These are phyloP conservation scores for Siphamia tubifer DNA, from an alignment of 2,113 vertebrate species.

Conservation along the genomic window DNA sequence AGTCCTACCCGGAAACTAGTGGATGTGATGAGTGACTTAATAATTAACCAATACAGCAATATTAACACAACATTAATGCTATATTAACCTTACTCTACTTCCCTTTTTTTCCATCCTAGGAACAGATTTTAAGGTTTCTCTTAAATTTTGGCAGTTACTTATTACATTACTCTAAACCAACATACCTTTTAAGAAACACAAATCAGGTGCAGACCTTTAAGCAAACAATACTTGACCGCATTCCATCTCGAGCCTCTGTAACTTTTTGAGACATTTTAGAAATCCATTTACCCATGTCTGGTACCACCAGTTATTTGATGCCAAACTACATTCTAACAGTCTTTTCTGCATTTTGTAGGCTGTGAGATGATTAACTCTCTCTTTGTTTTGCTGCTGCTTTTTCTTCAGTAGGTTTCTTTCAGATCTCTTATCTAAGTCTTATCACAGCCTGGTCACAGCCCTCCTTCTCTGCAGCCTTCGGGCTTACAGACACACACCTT, in stretches of 20 bases:
- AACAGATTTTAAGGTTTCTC: neutral
- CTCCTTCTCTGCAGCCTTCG: constrained; percentile 57
- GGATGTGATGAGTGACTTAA: too few relatives aligned
- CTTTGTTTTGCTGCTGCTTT: constrained; percentile 70
- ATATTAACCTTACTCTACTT: neutral
- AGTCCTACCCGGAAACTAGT: neutral
- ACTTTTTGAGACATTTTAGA: constrained; percentile 22
- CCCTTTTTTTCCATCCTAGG: neutral
- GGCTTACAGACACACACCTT: constrained; percentile 65
- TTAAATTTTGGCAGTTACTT: neutral
- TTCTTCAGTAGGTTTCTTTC: constrained; percentile 62
- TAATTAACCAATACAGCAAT: too few relatives aligned
- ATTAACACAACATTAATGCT: too few relatives aligned
- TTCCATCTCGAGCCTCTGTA: constrained; percentile 23
- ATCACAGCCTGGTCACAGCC: constrained; percentile 60
- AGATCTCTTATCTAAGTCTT: constrained; percentile 75
- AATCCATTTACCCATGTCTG: constrained; percentile 55
- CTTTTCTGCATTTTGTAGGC: constrained; percentile 50
- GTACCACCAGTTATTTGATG: constrained; percentile 66
- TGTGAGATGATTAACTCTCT: constrained; percentile 76
- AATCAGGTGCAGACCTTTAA: neutral
- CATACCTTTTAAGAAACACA: neutral
- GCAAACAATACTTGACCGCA: constrained; percentile 35
- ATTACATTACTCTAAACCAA: neutral
- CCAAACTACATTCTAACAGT: constrained; percentile 58